Base-by-base conservation (phyloP, 2,113 vertebrate species). In the Gallinago jamesoni region DNA sequence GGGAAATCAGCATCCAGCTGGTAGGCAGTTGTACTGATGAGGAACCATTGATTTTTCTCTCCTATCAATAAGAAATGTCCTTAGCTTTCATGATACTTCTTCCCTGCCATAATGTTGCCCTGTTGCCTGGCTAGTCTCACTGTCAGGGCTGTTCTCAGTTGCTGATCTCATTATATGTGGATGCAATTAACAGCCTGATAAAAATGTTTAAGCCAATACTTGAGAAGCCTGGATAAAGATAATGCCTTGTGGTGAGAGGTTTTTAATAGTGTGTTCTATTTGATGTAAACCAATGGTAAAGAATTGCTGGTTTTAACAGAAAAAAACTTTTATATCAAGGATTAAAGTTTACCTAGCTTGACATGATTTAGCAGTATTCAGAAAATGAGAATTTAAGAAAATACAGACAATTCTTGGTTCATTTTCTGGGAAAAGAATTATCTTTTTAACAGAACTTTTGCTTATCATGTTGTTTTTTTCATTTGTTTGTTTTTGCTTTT, bases 21-120 rank as follows among this genome's bases (percentile, higher is more conserved):
- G 74, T 84, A 87, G 75, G 47, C 77, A 72, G 86, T 63, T 84
- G 85, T 76, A 89, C 74, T 75, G 70, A 89, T 96, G 87, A 93
- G 87, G 70, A 88, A 52, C 41, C 78, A 96, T 88, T 96, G 93
- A 94, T 95, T 95, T 94, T 96, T 82, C 67, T 91, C 57, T 92
- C 30, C 72, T 91, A 28, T 95, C 66, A 87, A 69, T 92, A 94
- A 78, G 67, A 89, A 91, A 66, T 62, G 66, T 66, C 93, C 86
- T 95, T 87, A 62, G 74, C 41, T 94, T 87, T 89, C 91, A 52
- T 57, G 50, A 69, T 92, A 77, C 69, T 87, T 96, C 67, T 90
- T 84, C 20, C 45, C 35, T 94, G 81, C 84, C 67, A 16, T 89
- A 77, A 79, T 28, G 9, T 66, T 94, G 41, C 84, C 39, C 66